Conservation (phyloP, 2,797 vertebrate genomes). For the Pampus argenteus region DNA sequence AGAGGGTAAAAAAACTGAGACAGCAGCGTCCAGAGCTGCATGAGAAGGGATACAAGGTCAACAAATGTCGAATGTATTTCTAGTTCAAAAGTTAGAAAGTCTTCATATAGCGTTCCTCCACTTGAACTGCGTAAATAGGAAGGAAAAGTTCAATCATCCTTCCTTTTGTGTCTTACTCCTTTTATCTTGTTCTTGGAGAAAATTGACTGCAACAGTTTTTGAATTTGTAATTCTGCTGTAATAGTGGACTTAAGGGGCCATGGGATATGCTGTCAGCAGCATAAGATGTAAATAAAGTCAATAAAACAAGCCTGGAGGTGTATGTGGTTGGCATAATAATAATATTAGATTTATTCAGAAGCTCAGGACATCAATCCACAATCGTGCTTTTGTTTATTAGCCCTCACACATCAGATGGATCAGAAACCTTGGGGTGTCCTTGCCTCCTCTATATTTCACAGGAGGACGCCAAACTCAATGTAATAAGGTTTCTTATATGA, state of each 20-base stretch:
- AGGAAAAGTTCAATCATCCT: background rate
- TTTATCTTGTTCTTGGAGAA: slow-evolving; percentile 3
- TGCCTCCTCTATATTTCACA: slow-evolving; percentile 7
- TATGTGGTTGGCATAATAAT: slow-evolving; percentile 9
- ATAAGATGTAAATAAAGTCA: slow-evolving; percentile 16
- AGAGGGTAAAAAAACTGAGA: slow-evolving; percentile 16
- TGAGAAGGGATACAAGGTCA: background rate
- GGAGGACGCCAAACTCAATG: background rate
- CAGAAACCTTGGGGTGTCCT: background rate
- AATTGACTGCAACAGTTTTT: background rate
- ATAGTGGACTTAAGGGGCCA: background rate
- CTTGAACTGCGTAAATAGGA: background rate
- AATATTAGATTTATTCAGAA: slow-evolving; percentile 15
- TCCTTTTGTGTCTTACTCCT: slow-evolving; percentile 7
- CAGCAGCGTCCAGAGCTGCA: background rate
- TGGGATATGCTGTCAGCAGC: background rate
- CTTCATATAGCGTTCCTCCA: background rate
- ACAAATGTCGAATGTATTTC: background rate
- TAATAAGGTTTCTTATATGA: slow-evolving; percentile 10
- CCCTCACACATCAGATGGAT: background rate
- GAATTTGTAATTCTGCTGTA: background rate
- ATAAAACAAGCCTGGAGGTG: background rate
- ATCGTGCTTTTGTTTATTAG: background rate
- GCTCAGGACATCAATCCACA: background rate
- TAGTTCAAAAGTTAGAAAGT: slow-evolving; percentile 2